Evolutionary conservation across 1,140 invertebrate genomes (phyloP), one percentile per base, ranked within the genome.

Genomic region (Acromyrmex echinatior): DNA sequence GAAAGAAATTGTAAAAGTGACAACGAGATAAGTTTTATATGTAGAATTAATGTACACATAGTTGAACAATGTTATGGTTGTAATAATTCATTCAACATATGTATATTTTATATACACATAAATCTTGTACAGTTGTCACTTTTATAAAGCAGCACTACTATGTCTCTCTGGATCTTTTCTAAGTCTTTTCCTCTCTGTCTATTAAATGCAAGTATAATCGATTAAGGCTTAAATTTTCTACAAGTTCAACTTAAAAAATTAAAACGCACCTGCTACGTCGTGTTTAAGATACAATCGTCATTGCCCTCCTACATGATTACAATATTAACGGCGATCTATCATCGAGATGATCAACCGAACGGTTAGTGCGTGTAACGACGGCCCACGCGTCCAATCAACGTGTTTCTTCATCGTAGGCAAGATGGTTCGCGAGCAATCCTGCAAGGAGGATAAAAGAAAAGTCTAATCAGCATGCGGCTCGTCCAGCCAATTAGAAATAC

Each of bases 401-500:
- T 91, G 90, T 92, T 93, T 92, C 91, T 92, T 92, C 88, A 84
- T 73, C 88, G 87, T 86, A 86, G 90, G 86, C 91, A 93, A 90
- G 91, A 60, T 80, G 80, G 71, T 77, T 66, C 76, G 58, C 58
- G 73, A 71, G 71, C 82, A 66, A 87, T 84, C 87, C 82, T 35
- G 74, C 76, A 88, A 89, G 84, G 89, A 92, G 92, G 88, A 90
- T 92, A 91, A 93, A 94, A 94, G 93, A 93, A 94, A 95, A 93
- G 92, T 91, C 94, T 95, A 95, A 95, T 95, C 94, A 95, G 94
- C 95, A 95, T 95, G 94, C 95, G 93, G 93, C 91, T 91, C 92
- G 90, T 93, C 92, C 93, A 95, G 93, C 93, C 94, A 95, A 95
- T 95, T 95, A 95, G 94, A 95, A 94, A 95, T 95, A 93, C 91